Percentiles rank a stretch among this genome's conserved stretches.
Conservation (phyloP, 53 echinoderm and acorn worm genomes). For the Stichopus horrens region DNA sequence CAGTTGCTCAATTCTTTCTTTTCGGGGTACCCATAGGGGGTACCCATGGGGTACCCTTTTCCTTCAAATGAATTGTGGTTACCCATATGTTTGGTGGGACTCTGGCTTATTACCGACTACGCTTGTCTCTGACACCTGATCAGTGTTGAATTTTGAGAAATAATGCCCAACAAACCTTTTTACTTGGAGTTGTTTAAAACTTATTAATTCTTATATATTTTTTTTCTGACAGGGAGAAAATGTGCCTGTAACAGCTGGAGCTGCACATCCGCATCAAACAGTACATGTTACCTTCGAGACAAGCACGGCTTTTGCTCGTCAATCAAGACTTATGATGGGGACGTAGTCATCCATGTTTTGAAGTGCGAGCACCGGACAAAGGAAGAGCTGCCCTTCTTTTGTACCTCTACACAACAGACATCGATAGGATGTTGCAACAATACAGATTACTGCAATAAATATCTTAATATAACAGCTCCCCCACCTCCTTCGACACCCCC, state of each 20-base stretch:
- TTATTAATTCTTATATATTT: not conserved
- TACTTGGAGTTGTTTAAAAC: no score
- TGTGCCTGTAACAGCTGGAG: conserved; percentile 5
- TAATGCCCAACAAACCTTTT: no score
- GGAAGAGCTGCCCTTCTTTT: not conserved
- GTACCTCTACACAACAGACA: not conserved
- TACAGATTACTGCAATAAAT: conserved; percentile 30
- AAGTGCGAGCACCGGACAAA: not conserved
- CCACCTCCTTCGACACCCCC: no score
- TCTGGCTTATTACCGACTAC: no score
- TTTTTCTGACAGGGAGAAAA: conserved; percentile 19
- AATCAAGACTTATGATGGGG: not conserved
- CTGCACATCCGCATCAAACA: not conserved
- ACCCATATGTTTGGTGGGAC: no score
- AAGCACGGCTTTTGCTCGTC: not conserved
- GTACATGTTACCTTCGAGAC: not conserved
- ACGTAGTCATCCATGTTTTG: not conserved
- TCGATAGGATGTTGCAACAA: conserved; percentile 13
- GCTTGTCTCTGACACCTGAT: no score
- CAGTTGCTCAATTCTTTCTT: no score
- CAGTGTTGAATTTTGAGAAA: no score
- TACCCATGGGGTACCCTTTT: no score
- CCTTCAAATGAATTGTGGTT: no score
- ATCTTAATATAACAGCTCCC: not conserved
- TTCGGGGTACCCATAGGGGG: no score